Evolutionary conservation across 2,797 vertebrate genomes (phyloP).

Genomic region (Hafferia zeledoni): DNA sequence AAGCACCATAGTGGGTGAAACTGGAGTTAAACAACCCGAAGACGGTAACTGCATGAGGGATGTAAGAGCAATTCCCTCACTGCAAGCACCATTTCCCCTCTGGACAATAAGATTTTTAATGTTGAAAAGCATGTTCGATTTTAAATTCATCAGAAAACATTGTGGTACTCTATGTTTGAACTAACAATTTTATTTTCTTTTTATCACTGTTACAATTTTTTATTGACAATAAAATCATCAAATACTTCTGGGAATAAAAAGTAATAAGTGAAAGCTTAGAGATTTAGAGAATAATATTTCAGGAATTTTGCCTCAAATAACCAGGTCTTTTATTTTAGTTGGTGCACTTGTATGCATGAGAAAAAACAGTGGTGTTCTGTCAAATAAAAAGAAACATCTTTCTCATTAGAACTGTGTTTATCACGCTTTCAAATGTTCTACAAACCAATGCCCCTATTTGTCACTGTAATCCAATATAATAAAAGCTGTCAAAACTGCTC

Average conservation of each 20-base stretch:
- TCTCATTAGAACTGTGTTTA: constrained; percentile 61
- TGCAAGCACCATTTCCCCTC: not conserved
- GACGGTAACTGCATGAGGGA: not conserved
- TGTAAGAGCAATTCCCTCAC: not conserved
- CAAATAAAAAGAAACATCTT: constrained; percentile 58
- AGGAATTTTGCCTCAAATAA: constrained; percentile 64
- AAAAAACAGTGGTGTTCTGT: constrained; percentile 8
- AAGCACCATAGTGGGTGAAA: not conserved
- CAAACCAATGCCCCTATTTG: constrained; percentile 68
- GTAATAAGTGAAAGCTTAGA: constrained; percentile 59
- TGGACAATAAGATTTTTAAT: not conserved
- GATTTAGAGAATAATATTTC: constrained; percentile 50
- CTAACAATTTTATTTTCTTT: not conserved
- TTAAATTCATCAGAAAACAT: not conserved
- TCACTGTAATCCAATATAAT: constrained; percentile 72
- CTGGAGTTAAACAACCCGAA: not conserved
- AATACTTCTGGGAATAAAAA: constrained; percentile 57
- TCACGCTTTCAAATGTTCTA: constrained; percentile 51
- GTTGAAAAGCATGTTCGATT: not conserved
- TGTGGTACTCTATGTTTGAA: not conserved
- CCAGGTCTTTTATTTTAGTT: constrained; percentile 1
- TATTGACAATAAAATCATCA: constrained; percentile 16
- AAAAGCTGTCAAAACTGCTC: constrained; percentile 65
- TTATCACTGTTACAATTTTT: constrained; percentile 2
- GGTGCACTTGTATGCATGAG: not conserved